A percentile compares a stretch with the other conserved stretches of the same genome.
Evolutionary conservation across 2,113 vertebrate genomes (phyloP).

Genomic region (Orientallactaga bullata): DNA sequence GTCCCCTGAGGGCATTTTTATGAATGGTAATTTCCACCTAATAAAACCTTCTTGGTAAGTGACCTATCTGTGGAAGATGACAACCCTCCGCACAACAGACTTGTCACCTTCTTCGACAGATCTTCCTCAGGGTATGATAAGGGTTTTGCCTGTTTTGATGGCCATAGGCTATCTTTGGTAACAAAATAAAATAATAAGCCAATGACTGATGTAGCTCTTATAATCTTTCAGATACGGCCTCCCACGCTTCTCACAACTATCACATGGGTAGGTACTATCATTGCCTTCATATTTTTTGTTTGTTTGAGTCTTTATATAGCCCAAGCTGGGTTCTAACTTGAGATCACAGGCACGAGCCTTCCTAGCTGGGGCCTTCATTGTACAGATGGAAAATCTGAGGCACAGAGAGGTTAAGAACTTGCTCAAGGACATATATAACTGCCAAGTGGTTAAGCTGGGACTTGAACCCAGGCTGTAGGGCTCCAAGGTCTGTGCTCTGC

Average conservation of each 20-base stretch:
- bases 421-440: not conserved
- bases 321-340: not conserved
- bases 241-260: not conserved
- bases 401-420: conserved; percentile 40
- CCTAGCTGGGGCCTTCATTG: not conserved
- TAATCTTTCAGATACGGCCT: not conserved
- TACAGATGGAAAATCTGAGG: not conserved
- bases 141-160: not conserved
- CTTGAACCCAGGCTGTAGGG: not conserved
- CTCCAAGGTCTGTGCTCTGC: not conserved
- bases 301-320: not conserved
- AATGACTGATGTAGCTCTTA: not conserved
- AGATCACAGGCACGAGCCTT: too few species aligned
- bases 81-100: not conserved
- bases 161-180: not conserved
- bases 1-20: conserved; percentile 53
- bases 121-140: not conserved
- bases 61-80: not conserved
- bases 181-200: conserved; percentile 16
- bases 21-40: conserved; percentile 61
- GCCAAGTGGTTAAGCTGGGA: not conserved
- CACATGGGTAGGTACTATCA: not conserved
- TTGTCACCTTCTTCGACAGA: not conserved
- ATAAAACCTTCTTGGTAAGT: not conserved
- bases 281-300: not conserved